Conservation (phyloP, 2,797 vertebrate genomes). For the Micropoecilia bifurca region DNA sequence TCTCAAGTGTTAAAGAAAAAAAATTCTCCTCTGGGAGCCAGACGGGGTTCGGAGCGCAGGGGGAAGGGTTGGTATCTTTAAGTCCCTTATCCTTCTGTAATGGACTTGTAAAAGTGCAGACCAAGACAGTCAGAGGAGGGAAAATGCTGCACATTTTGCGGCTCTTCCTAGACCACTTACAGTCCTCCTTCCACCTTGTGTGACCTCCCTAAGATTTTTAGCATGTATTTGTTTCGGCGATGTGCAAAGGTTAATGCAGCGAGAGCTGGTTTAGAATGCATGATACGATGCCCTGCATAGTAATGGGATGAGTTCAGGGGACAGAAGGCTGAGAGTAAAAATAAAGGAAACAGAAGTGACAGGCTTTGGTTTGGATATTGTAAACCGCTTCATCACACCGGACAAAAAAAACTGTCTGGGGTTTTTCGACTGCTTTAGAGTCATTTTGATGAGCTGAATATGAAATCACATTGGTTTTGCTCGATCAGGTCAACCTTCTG, state of each 20-base stretch:
- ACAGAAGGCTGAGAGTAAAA: conserved; percentile 23
- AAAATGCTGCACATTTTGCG: conserved; percentile 39
- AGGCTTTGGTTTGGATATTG: conserved; percentile 8
- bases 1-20: conserved; percentile 38
- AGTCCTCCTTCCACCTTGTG: conserved; percentile 48
- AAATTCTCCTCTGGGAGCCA: conserved; percentile 52
- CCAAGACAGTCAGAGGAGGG: conserved; percentile 16
- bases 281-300: conserved; percentile 46
- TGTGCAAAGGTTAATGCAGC: conserved; percentile 73
- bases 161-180: conserved; percentile 50
- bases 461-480: no score
- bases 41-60: conserved; percentile 6
- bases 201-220: conserved; percentile 43
- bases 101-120: conserved; percentile 45
- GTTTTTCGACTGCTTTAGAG: no score
- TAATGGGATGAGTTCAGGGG: conserved; percentile 48
- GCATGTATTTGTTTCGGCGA: conserved; percentile 26
- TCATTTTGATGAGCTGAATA: no score
- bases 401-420: no score
- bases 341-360: conserved; percentile 14
- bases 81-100: conserved; percentile 39
- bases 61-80: conserved; percentile 36
- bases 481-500: no score
- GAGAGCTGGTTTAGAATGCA: conserved; percentile 36
- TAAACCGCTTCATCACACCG: conserved; percentile 20